These are phyloP conservation scores for Styela clava DNA, from an alignment of 23 tunicate genomes.

Conservation along the genomic window DNA sequence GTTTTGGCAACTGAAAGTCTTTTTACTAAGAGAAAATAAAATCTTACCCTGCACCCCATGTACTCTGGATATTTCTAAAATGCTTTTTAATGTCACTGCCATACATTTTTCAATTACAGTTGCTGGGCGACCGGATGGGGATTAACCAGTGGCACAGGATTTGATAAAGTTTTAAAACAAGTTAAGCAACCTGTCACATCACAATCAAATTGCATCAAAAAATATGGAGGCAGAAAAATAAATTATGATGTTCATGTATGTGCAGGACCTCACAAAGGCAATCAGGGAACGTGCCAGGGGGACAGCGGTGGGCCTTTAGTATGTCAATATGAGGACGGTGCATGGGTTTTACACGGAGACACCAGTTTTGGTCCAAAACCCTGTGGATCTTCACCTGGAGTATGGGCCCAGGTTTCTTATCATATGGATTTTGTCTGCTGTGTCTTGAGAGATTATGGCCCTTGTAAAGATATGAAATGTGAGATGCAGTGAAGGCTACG, in stretches of 20 bases:
- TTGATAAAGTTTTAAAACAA: conserved; percentile 41
- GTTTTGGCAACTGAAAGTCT: too few species aligned
- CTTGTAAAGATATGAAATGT: conserved; percentile 33
- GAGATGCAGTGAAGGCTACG: too few species aligned
- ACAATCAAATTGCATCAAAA: conserved; percentile 24
- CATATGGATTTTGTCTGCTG: conserved; percentile 68
- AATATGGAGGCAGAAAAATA: conserved; percentile 18
- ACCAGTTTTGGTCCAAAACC: conserved; percentile 68
- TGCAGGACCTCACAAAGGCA: conserved; percentile 30
- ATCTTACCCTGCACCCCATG: too few species aligned
- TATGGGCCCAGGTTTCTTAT: conserved; percentile 43
- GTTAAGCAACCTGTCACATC: conserved; percentile 30
- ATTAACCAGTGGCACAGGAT: conserved; percentile 41
- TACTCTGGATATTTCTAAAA: too few species aligned
- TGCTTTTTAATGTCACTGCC: too few species aligned
- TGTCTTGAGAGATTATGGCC: conserved; percentile 22
- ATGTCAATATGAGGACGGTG: conserved; percentile 55
- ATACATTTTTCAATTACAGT: conserved; percentile 38
- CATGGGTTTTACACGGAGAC: conserved; percentile 75
- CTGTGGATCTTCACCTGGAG: conserved; percentile 57
- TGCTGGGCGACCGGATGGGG: conserved; percentile 91
- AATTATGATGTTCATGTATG: conserved; percentile 40
- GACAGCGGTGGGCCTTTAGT: conserved; percentile 84
- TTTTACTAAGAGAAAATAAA: too few species aligned
- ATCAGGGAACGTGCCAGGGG: conserved; percentile 61